These are phyloP conservation scores for Euproctis similis DNA, from an alignment of 2,888 invertebrate species.

Conservation along the genomic window DNA sequence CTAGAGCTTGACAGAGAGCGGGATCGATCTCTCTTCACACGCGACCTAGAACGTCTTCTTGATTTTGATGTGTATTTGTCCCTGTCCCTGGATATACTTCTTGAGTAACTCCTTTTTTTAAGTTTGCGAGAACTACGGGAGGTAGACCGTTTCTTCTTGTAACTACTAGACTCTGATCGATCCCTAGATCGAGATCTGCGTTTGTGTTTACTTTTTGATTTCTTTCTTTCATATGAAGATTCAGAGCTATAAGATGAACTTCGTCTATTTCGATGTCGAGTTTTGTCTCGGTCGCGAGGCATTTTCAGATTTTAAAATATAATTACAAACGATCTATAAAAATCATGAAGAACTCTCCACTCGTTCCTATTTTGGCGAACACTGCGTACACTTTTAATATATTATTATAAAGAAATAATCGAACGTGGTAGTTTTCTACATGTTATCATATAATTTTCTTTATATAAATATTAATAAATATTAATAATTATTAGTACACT, in stretches of 20 bases:
- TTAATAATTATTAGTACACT: too few species aligned
- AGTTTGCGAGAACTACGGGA: conserved; percentile 50
- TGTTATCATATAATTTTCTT: too few species aligned
- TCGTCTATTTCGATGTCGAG: conserved; percentile 55
- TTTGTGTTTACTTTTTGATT: conserved; percentile 56
- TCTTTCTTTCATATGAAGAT: conserved; percentile 60
- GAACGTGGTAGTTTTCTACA: too few species aligned
- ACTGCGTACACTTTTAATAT: too few species aligned
- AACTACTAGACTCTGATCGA: conserved; percentile 50
- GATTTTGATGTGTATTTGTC: conserved; percentile 58
- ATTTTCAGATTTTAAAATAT: too few species aligned
- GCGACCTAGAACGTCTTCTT: conserved; percentile 47
- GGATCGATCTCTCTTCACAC: conserved; percentile 48
- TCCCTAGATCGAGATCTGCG: conserved; percentile 56
- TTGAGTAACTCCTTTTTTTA: conserved; percentile 52
- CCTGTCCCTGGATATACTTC: conserved; percentile 61
- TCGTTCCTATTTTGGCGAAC: too few species aligned
- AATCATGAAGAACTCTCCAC: too few species aligned
- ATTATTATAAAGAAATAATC: too few species aligned
- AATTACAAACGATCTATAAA: too few species aligned
- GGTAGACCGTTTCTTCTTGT: conserved; percentile 47
- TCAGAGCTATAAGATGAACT: conserved; percentile 63
- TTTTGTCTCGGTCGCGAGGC: conserved; percentile 67
- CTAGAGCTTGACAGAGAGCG: conserved; percentile 50
- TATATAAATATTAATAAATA: too few species aligned